A percentile compares a stretch with the other conserved stretches of the same genome.
Evolutionary conservation across 2,797 vertebrate species (phyloP).

Genomic region (Myotis planiceps): DNA sequence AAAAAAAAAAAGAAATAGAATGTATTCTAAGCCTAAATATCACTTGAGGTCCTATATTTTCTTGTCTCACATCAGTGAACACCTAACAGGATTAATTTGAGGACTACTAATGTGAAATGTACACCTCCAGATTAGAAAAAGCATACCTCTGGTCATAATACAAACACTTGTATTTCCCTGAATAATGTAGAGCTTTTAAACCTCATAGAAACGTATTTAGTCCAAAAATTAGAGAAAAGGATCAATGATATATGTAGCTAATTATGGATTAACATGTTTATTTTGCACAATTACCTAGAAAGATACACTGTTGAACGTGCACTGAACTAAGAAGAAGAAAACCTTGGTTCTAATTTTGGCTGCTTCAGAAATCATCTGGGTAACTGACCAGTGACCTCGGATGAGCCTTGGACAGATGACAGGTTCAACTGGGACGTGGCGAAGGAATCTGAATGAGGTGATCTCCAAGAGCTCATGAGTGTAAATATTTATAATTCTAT

Average conservation of each 20-base stretch:
- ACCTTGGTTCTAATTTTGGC: background rate
- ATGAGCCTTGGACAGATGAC: background rate
- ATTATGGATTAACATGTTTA: background rate
- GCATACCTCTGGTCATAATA: background rate
- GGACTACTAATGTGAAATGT: background rate
- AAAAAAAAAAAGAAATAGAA: background rate
- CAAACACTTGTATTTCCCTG: background rate
- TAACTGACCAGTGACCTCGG: background rate
- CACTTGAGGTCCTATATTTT: background rate
- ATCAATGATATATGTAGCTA: background rate
- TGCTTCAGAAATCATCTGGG: background rate
- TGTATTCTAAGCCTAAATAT: background rate
- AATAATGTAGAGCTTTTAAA: background rate
- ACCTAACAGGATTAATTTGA: background rate
- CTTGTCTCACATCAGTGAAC: background rate
- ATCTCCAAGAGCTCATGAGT: background rate
- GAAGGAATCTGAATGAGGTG: background rate
- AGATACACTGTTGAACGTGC: background rate
- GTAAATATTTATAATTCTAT: background rate
- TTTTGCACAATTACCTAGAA: background rate
- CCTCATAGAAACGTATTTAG: background rate
- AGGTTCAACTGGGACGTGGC: background rate
- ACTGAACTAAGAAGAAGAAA: background rate
- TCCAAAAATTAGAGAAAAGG: background rate
- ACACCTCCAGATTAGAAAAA: background rate